Base-by-base conservation (phyloP, 2,888 invertebrate genomes). In the Parnassius smintheus region DNA sequence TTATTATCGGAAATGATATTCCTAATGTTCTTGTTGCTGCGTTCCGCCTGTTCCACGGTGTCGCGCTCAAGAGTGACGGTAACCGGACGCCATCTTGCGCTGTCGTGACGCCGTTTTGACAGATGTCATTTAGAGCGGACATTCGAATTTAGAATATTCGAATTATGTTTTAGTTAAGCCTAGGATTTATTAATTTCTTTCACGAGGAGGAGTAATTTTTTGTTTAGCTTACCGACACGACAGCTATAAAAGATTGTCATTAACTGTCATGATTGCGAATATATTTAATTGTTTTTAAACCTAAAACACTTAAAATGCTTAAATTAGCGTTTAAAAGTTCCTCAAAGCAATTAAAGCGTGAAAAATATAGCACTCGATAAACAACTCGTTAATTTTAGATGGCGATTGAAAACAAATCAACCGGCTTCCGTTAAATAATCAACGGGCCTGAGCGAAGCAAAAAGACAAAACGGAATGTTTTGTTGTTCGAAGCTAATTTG, bases 81-180 rank as follows among this genome's bases (percentile, higher is more conserved):
- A 88, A 91, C 90, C 88, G 88, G 88, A 91, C 89, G 90, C 90
- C 85, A 83, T 82, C 77, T 83, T 84, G 84, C 82, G 77, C 64
- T 76, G 83, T 83, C 83, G 83, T 88, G 85, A 88, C 87, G 80
- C 80, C 82, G 85, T 81, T 88, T 85, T 91, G 91, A 91, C 91
- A 91, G 88, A 88, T 90, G 91, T 91, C 91, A 90, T 75, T 82
- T 78, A 77, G 73, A 77, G 77, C 81, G 83, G 87, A 88, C 87
- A 86, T 87, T 85, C 82, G 78, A 79, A 87, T 84, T 87, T 89
- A 86, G 86, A 88, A 84, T 81, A 74, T 83, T 83, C 75, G 83
- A 83, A 82, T 85, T 79, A 73, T 78, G 75, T 80, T 80, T 71
- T 72, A 71, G 70, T 67, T 66, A 69, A 62, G n/a, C 49, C 58